Base-by-base conservation (phyloP, 92 coral and sea anemone species). In the Zoanthus sansibaricus region DNA sequence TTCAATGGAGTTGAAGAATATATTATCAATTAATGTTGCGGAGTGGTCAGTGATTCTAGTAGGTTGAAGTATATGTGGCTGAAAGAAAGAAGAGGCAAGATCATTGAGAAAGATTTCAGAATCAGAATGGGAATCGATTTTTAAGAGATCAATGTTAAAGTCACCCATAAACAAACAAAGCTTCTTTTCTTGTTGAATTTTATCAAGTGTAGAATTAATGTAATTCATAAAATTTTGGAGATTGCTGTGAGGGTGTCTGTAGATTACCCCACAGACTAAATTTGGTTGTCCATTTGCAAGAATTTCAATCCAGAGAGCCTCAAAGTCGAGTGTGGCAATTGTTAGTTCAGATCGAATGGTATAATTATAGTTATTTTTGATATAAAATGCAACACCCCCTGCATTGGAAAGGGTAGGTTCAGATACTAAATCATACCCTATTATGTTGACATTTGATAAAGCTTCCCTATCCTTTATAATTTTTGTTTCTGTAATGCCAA, bases 231-330 rank as follows among this genome's bases (percentile, higher is more conserved):
- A 86, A 18, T 31, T 32, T 56, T 84, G 77, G 47, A 85, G 20
- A 74, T 84, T 75, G 58, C 76, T 49, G 82, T 78, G 51, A 37
- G 92, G 92, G 67, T 90, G 92, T 86, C 90, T 90, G 71, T 86
- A 90, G 52, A 90, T 86, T 10, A 86, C 82, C 31, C 92, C 92
- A 90, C 92, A 90, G 51, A 90, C 62, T 21, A 86, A 42, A 74
- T 90, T 87, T 71, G 64, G 90, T 54, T 86, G 93, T 54, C 46
- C 54, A 72, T 78, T 71, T 72, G 69, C 70, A 75, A 77, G 37
- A 16, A 90, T 71, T 90, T 90, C 93, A 62, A 90, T 86, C 93
- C 93, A 90, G 44, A 90, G 73, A 46, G 91, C 69, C 87, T 91
- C 93, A 87, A 72, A 82, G 30, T 91, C 91, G 25, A 31, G 70